Conservation (phyloP, 2,797 vertebrate species). For the Mycteria americana region DNA sequence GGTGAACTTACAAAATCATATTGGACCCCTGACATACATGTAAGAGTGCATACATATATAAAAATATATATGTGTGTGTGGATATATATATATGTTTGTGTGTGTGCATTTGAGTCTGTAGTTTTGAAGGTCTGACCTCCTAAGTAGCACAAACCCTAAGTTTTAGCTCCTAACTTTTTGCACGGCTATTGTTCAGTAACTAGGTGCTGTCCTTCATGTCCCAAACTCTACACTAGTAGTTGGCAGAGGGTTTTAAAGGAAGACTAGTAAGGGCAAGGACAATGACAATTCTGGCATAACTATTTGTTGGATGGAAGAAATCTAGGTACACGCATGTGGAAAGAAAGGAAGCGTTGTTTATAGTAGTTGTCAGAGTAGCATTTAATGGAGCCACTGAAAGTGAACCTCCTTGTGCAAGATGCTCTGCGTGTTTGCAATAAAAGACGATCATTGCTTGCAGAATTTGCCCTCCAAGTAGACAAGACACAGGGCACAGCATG, state of each 20-base stretch:
- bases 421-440: not conserved
- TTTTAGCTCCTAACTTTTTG: not conserved
- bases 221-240: not conserved
- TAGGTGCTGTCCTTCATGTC: fast-evolving
- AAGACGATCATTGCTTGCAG: not conserved
- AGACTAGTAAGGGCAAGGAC: not conserved
- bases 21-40: not conserved
- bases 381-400: not conserved
- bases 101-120: not conserved
- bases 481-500: not conserved
- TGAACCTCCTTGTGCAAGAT: not conserved
- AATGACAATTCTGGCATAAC: not conserved
- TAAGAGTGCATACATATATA: not conserved
- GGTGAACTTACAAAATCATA: not conserved
- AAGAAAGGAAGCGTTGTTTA: not conserved
- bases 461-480: not conserved
- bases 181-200: not conserved
- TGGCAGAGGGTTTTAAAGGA: not conserved
- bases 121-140: not conserved
- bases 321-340: not conserved
- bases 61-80: too few relatives aligned
- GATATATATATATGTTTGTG: not conserved
- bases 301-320: not conserved
- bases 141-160: not conserved
- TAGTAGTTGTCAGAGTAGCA: not conserved